Evolutionary conservation across 2,113 vertebrate genomes (phyloP), one percentile per base, ranked within the genome.

Genomic region (Corythaeola cristata): DNA sequence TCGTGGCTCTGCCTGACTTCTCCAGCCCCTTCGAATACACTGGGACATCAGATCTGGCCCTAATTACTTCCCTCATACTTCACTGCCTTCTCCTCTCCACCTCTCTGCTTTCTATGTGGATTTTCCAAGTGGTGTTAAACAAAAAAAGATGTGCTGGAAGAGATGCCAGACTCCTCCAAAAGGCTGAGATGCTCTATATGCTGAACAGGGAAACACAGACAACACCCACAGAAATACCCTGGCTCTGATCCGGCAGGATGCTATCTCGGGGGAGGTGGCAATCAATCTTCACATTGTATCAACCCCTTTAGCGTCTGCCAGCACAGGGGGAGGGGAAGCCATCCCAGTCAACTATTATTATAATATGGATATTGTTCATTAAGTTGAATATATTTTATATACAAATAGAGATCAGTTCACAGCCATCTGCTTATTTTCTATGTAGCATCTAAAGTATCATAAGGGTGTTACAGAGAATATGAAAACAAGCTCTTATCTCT

Each of bases 131-230:
- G 2, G 50, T 3, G 2, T 76, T 56, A 60, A 89, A 63, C 28
- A 90, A 72, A 88, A 81, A 74, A 52, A 44, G 39, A 84, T 87
- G 92, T 75, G 80, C 73, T 85, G 53, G 56, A 74, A 95, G 86
- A 95, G 86, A 86, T 96, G 97, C 85, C 88, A 97, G 97, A 94
- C 97, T 86, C 64, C 73, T 92, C 76, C 69, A 55, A 62, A 62
- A 94, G 73, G 83, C 92, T 86, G 89, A 83, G 91, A 92, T 64
- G 45, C 79, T 93, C 59, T 79, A 74, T 45, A 18, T 21, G 74
- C 52, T 84, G 85, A 88, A 77, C 35, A 90, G 75, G 20, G 59
- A 88, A 85, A 89, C 60, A 71, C 80, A 96, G 91, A 74, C 3
- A 0, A 81, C 92, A 88, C 88, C 85, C 91, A 75, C 41, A 1